A percentile compares a stretch with the other conserved stretches of the same genome.
phyloP scores from a whole-genome alignment of 1,140 invertebrate species.

The Drosophila carrolli region DNA sequence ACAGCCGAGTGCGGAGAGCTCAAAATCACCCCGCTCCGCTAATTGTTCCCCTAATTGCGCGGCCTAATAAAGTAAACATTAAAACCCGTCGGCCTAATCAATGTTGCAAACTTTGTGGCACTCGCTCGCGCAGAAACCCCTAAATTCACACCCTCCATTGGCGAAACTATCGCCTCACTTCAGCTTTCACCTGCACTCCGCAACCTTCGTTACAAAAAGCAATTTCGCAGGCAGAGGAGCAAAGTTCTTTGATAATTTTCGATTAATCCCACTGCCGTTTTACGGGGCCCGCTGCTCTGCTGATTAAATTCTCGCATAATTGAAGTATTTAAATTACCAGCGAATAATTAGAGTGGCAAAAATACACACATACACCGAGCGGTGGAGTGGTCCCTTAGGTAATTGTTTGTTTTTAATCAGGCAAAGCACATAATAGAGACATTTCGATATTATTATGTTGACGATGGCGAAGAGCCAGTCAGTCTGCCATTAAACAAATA shows the following conservation, averaged over 20 bases:
- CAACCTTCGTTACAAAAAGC: constrained; percentile 30
- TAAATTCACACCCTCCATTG: background rate
- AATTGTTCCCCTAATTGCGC: constrained; percentile 75
- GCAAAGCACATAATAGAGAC: constrained; percentile 73
- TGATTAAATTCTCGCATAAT: constrained; percentile 64
- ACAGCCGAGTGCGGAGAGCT: constrained; percentile 36
- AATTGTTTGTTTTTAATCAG: constrained; percentile 81
- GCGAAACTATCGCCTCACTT: constrained; percentile 21
- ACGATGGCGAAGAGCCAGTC: constrained; percentile 35
- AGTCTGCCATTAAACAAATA: constrained; percentile 60
- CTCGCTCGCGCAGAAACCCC: constrained; percentile 6
- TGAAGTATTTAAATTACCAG: constrained; percentile 72
- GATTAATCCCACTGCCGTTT: constrained; percentile 41
- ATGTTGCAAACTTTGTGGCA: constrained; percentile 67
- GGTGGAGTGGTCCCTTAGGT: constrained; percentile 39
- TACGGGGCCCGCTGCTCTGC: constrained; percentile 13
- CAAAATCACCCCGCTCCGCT: constrained; percentile 33
- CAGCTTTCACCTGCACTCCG: constrained; percentile 7
- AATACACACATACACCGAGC: background rate
- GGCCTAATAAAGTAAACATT: constrained; percentile 82
- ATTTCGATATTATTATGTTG: constrained; percentile 59
- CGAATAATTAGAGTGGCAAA: constrained; percentile 46
- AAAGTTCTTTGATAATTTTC: constrained; percentile 70
- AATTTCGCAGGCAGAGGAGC: constrained; percentile 48
- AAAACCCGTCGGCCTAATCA: constrained; percentile 75